These are phyloP conservation scores for Heliconius aoede DNA, from an alignment of 2,888 invertebrate genomes.

Conservation along the genomic window DNA sequence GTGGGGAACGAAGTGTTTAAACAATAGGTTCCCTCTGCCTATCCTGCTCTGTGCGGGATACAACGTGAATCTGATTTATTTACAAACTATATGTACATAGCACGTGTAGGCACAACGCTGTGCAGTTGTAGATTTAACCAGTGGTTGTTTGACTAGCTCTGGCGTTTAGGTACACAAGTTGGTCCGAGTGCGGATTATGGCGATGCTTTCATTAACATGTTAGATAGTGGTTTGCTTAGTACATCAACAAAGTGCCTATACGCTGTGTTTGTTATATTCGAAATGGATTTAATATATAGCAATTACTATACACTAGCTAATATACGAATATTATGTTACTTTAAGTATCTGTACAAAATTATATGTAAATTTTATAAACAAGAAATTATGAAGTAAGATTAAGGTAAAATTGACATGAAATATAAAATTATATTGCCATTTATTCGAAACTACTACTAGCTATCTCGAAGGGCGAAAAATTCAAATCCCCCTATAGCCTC, in stretches of 20 bases:
- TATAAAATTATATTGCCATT: not conserved
- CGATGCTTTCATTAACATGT: slow-evolving; percentile 22
- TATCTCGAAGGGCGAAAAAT: not conserved
- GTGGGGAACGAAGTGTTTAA: too few species aligned
- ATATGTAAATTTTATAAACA: not conserved
- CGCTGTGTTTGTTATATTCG: not conserved
- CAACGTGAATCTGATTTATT: not conserved
- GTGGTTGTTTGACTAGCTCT: slow-evolving; percentile 22
- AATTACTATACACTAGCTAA: not conserved
- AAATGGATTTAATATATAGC: not conserved
- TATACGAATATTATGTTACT: not conserved
- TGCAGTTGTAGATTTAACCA: slow-evolving; percentile 22
- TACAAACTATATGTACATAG: not conserved
- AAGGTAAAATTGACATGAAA: too few species aligned
- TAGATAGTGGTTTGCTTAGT: slow-evolving; percentile 8
- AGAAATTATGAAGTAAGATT: not conserved
- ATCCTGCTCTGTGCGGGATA: too few species aligned
- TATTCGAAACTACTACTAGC: not conserved
- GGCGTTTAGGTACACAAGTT: slow-evolving; percentile 17
- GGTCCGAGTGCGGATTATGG: slow-evolving; percentile 20
- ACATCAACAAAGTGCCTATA: not conserved
- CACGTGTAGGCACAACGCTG: slow-evolving; percentile 5
- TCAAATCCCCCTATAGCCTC: not conserved
- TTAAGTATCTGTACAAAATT: not conserved
- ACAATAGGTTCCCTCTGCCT: too few species aligned